Conservation (phyloP, 2,113 vertebrate genomes). For the Bagarius yarrelli region DNA sequence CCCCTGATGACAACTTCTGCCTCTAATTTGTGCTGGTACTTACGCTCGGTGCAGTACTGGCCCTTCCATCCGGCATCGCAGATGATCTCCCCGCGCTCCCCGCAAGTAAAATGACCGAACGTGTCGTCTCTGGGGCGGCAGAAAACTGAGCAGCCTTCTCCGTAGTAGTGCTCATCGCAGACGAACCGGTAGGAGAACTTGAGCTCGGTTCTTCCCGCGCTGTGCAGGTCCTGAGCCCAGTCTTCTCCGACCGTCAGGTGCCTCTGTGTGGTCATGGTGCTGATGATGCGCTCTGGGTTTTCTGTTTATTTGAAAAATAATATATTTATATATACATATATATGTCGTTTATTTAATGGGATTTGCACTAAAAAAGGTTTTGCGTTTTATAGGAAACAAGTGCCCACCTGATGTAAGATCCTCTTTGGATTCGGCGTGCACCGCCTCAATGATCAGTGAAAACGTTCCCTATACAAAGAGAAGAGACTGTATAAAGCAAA, state of each 20-base stretch:
- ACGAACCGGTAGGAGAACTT: slow-evolving; percentile 96
- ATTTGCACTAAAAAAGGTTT: not conserved
- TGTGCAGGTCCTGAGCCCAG: slow-evolving; percentile 97
- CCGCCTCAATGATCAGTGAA: slow-evolving; percentile 94
- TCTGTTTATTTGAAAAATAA: slow-evolving; percentile 64
- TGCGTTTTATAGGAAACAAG: not conserved
- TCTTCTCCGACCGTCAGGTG: slow-evolving; percentile 92
- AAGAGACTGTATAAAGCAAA: slow-evolving; percentile 50
- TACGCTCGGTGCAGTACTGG: slow-evolving; percentile 94
- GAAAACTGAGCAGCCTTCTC: slow-evolving; percentile 92
- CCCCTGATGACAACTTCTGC: too few relatives aligned
- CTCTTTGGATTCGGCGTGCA: slow-evolving; percentile 89
- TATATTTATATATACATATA: not conserved
- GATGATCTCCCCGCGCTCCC: slow-evolving; percentile 90
- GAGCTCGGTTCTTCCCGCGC: slow-evolving; percentile 84
- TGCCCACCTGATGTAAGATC: slow-evolving; percentile 89
- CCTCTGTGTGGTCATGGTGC: slow-evolving; percentile 90
- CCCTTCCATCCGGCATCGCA: slow-evolving; percentile 96
- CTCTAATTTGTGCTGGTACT: slow-evolving; percentile 62
- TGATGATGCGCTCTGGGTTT: slow-evolving; percentile 90
- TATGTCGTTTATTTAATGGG: not conserved
- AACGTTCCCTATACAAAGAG: slow-evolving; percentile 84
- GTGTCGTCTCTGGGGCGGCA: slow-evolving; percentile 92
- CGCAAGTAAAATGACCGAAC: slow-evolving; percentile 96
- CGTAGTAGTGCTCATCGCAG: slow-evolving; percentile 94